Evolutionary conservation across 2,888 invertebrate genomes (phyloP).

Genomic region (Reticulitermes lucifugus): DNA sequence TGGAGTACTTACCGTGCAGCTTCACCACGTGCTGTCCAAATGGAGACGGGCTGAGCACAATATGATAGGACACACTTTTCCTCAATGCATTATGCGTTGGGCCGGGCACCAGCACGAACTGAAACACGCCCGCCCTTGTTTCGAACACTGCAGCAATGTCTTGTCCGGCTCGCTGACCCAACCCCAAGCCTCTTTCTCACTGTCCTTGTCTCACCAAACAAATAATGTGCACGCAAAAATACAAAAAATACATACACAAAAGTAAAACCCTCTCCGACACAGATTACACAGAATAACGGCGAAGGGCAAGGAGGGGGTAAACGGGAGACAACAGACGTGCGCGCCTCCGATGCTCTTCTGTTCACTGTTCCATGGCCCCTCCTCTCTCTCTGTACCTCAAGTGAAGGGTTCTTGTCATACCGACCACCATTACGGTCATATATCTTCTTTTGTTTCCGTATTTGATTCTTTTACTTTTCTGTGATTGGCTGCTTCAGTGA

Average conservation of each 20-base stretch:
- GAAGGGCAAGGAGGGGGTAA: conserved; percentile 11
- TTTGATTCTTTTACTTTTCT: neutral
- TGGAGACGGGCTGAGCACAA: neutral
- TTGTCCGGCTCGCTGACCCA: neutral
- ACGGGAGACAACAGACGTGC: conserved; percentile 38
- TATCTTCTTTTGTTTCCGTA: conserved; percentile 13
- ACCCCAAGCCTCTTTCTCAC: neutral
- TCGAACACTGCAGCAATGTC: neutral
- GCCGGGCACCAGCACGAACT: neutral
- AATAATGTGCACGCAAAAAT: conserved; percentile 38
- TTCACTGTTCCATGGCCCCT: conserved; percentile 29
- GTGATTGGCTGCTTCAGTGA: neutral
- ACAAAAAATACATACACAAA: conserved; percentile 32
- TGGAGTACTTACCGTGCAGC: neutral
- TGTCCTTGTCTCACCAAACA: conserved; percentile 33
- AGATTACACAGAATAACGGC: conserved; percentile 3
- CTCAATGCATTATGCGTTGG: neutral
- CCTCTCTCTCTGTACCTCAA: conserved; percentile 16
- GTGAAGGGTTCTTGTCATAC: neutral
- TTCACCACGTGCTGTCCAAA: neutral
- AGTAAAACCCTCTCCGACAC: conserved; percentile 35
- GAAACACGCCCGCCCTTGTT: neutral
- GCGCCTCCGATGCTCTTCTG: conserved; percentile 35
- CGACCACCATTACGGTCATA: conserved; percentile 14
- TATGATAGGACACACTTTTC: neutral